phyloP scores from a whole-genome alignment of 2,888 invertebrate species.

The Epinotia demarniana region DNA sequence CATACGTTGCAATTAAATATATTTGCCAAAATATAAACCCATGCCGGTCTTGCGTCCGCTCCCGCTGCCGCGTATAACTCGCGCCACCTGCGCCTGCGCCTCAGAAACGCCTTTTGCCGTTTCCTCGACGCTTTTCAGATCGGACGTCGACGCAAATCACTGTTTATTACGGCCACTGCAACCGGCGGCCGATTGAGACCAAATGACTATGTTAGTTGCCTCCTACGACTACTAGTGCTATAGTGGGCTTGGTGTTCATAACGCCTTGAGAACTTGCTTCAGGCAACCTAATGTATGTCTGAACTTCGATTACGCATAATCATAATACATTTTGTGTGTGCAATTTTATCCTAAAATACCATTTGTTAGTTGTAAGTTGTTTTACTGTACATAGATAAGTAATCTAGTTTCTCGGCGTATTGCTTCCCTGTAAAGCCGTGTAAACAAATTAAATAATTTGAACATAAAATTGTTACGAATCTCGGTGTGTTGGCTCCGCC shows the following conservation, averaged over 20 bases:
- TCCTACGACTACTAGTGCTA: neutral
- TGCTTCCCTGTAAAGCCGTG: too few species aligned
- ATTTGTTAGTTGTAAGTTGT: too few species aligned
- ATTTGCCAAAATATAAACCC: too few species aligned
- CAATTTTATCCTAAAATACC: too few species aligned
- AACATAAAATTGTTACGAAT: too few species aligned
- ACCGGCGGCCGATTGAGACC: constrained; percentile 26
- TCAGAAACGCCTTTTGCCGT: constrained; percentile 42
- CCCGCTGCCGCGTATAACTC: neutral
- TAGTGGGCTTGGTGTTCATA: neutral
- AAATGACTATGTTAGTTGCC: constrained; percentile 30
- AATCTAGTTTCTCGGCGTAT: too few species aligned
- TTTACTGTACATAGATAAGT: too few species aligned
- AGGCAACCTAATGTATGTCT: neutral
- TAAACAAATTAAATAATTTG: too few species aligned
- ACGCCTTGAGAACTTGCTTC: neutral
- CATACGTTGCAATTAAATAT: too few species aligned
- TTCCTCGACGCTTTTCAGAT: constrained; percentile 44
- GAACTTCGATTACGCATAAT: too few species aligned
- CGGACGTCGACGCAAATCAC: constrained; percentile 43
- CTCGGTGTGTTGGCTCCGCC: too few species aligned
- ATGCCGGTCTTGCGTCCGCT: neutral
- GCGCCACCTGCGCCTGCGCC: constrained; percentile 29
- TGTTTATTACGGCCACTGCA: constrained; percentile 42
- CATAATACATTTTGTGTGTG: too few species aligned